Conservation (phyloP, 1,140 invertebrate genomes). For the Bombus haemorrhoidalis region DNA sequence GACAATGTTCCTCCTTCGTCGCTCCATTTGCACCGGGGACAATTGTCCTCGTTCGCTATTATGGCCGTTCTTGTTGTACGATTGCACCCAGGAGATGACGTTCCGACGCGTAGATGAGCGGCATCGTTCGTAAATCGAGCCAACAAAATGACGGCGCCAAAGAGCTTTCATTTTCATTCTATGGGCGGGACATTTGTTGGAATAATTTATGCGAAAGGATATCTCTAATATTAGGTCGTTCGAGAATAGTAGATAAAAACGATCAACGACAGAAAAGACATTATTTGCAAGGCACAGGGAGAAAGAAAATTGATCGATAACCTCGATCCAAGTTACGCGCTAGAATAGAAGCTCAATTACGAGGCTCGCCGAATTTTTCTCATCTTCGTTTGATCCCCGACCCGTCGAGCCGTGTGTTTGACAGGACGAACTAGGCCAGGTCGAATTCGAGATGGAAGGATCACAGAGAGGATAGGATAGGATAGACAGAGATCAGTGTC, state of each 20-base stretch:
- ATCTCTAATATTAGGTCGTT: neutral
- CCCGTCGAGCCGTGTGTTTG: neutral
- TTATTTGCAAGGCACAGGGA: neutral
- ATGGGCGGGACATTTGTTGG: neutral
- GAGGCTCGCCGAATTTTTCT: neutral
- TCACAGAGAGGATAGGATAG: neutral
- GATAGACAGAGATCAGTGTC: neutral
- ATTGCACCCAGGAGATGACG: constrained; percentile 18
- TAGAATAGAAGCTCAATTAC: neutral
- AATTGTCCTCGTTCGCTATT: constrained; percentile 36
- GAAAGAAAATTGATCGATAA: neutral
- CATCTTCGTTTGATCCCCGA: constrained; percentile 9
- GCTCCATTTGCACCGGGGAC: constrained; percentile 40
- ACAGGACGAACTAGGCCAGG: constrained; percentile 6
- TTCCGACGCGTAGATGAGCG: constrained; percentile 14
- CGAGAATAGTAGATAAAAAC: neutral
- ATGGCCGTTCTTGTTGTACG: constrained; percentile 33
- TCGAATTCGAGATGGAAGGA: neutral
- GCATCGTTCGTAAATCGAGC: constrained; percentile 34
- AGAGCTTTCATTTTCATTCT: neutral
- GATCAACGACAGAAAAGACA: no score
- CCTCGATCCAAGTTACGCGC: neutral
- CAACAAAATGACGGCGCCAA: neutral
- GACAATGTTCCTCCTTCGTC: constrained; percentile 21
- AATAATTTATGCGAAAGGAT: neutral